Base-by-base conservation (phyloP, 2,113 vertebrate species). In the Gila orcuttii region DNA sequence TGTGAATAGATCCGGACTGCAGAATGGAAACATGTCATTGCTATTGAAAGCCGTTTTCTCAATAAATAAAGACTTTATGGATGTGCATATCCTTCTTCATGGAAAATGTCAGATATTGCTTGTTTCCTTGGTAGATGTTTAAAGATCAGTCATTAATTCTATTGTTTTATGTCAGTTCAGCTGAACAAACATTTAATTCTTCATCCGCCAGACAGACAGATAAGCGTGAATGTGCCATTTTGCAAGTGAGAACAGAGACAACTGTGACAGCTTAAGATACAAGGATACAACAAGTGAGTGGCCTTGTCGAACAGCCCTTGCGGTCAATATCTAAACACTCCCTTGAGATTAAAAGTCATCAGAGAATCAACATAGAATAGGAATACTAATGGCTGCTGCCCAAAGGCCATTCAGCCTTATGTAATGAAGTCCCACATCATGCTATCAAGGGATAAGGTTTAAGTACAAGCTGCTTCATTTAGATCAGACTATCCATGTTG, bases 361-460 rank as follows among this genome's bases (percentile, higher is more conserved):
- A 31, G 60, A 68, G 39, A 50, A 33, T 80, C 60, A 82, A 23
- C 60, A 69, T 12, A 82, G 33, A 68, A 25, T 39, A 85, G 21
- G 23, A 81, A 85, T 87, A 88, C 87, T 76, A 25, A 59, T 76
- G 85, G 71, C 87, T 88, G 11, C 10, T 31, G 33, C 62, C 60
- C 79, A 79, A 74, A 12, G 71, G 57, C 78, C 36, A 79, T 76
- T 74, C 57, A 83, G 83, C 88, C 82, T 90, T 90, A 87, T 87
- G 87, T 86, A 80, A 85, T 89, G 85, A 55, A 91, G 87, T 89
- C 59, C 82, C 62, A 64, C 31, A 50, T 45, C n/a, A 83, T 90
- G 85, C 88, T 85, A 50, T 74, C 23, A 83, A 87, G 82, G 59
- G 62, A 69, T 71, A 84, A 73, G 75, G 21, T 74, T 57, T 78